Percentiles rank a stretch among this genome's conserved stretches.
These are phyloP conservation scores for Galerucella pusilla DNA, from an alignment of 2,888 invertebrate genomes.

Conservation along the genomic window DNA sequence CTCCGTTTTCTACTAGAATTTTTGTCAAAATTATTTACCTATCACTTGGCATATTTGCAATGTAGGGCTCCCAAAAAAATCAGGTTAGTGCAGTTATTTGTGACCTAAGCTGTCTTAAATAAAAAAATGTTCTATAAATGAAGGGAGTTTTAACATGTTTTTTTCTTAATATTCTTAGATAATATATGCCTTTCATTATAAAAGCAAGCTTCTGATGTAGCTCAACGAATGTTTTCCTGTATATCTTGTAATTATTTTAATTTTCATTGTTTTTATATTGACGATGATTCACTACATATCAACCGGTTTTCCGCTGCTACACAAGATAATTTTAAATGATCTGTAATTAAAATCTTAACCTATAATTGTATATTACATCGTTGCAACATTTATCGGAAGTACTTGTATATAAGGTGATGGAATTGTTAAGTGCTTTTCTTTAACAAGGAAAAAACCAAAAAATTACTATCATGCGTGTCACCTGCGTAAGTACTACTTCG, in stretches of 20 bases:
- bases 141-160: no score
- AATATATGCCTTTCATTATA: not conserved
- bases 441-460: not conserved
- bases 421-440: not conserved
- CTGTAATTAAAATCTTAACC: not conserved
- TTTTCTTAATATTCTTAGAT: not conserved
- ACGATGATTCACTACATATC: conserved; percentile 5
- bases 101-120: no score
- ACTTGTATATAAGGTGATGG: not conserved
- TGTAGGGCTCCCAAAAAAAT: no score
- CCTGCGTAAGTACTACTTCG: no score
- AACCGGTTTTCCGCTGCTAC: conserved; percentile 10
- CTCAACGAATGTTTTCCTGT: not conserved
- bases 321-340: conserved; percentile 17
- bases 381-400: conserved; percentile 4
- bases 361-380: conserved; percentile 9
- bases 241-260: not conserved
- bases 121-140: no score
- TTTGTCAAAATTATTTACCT: no score
- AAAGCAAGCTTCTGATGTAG: no score
- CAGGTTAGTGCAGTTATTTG: no score
- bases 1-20: no score
- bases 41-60: no score
- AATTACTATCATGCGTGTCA: no score
- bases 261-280: not conserved